phyloP scores from a whole-genome alignment of 2,888 invertebrate species.

The Prostheceraeus crozeri region DNA sequence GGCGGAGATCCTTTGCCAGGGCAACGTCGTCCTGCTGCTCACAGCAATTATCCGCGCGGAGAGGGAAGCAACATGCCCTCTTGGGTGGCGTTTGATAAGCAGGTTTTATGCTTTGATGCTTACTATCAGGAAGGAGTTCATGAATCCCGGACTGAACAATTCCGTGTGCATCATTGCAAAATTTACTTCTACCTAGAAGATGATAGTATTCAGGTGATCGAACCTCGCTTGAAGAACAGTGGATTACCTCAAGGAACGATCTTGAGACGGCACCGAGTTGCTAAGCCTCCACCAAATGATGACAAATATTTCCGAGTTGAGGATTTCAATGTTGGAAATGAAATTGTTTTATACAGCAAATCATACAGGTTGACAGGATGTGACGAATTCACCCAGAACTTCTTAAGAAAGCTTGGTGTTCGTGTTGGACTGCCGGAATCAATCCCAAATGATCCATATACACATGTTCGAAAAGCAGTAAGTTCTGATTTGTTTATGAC shows the following conservation, averaged over 20 bases:
- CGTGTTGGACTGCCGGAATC: slow-evolving; percentile 39
- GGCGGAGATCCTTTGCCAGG: slow-evolving; percentile 62
- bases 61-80: slow-evolving; percentile 69
- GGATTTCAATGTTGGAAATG: slow-evolving; percentile 75
- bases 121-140: slow-evolving; percentile 64
- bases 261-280: slow-evolving; percentile 73
- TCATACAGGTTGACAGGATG: slow-evolving; percentile 74
- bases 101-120: slow-evolving; percentile 60
- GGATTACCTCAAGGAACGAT: slow-evolving; percentile 75
- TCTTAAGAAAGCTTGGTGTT: slow-evolving; percentile 75
- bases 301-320: slow-evolving; percentile 73
- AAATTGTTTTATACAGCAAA: slow-evolving; percentile 71
- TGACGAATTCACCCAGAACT: slow-evolving; percentile 76
- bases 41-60: slow-evolving; percentile 69
- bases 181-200: slow-evolving; percentile 82
- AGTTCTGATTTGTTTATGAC: slow-evolving; percentile 31
- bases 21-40: slow-evolving; percentile 61
- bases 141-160: slow-evolving; percentile 66
- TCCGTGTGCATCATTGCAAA: slow-evolving; percentile 69
- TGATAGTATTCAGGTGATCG: slow-evolving; percentile 77
- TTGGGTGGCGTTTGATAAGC: slow-evolving; percentile 80
- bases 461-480: slow-evolving; percentile 46
- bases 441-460: slow-evolving; percentile 52
- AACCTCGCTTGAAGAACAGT: slow-evolving; percentile 73
- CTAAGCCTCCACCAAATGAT: slow-evolving; percentile 66